These are phyloP conservation scores for Phyllotreta cruciferae DNA, from an alignment of 2,888 invertebrate species.

Conservation along the genomic window DNA sequence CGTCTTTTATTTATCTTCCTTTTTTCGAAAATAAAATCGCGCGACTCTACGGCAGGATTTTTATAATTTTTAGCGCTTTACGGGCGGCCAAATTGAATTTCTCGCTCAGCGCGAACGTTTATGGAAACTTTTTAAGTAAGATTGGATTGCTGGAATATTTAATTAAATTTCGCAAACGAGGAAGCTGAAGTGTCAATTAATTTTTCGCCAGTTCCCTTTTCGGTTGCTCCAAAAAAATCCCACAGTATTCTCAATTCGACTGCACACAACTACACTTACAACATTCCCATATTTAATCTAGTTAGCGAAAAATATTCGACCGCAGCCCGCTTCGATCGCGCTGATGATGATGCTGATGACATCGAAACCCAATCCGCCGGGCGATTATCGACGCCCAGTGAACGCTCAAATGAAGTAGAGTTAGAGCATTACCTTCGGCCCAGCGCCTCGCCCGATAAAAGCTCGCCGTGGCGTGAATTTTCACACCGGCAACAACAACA, in stretches of 20 bases:
- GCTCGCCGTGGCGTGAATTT: slow-evolving; percentile 35
- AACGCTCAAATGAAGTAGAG: slow-evolving; percentile 37
- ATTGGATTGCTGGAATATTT: slow-evolving; percentile 23
- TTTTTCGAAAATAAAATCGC: no score
- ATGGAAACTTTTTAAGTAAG: slow-evolving; percentile 26
- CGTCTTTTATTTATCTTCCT: slow-evolving; percentile 29
- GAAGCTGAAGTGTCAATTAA: slow-evolving; percentile 9
- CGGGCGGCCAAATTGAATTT: slow-evolving; percentile 45
- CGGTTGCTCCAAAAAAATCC: no score
- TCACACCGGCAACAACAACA: slow-evolving; percentile 42
- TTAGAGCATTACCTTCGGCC: slow-evolving; percentile 44
- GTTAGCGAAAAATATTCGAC: no score
- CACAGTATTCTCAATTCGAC: no score
- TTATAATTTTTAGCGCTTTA: slow-evolving; percentile 54
- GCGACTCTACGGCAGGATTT: slow-evolving; percentile 51
- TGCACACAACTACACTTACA: no score
- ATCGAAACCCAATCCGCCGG: not conserved
- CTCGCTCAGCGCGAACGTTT: slow-evolving; percentile 44
- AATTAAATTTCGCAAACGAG: slow-evolving; percentile 29
- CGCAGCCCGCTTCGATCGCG: no score
- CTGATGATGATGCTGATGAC: no score
- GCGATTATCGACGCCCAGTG: slow-evolving; percentile 18
- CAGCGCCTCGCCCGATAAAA: slow-evolving; percentile 42
- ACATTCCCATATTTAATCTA: no score
- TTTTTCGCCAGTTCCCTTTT: no score